Evolutionary conservation across 2,797 vertebrate genomes (phyloP), one percentile per base, ranked within the genome.

Genomic region (Hyperoplus immaculatus): DNA sequence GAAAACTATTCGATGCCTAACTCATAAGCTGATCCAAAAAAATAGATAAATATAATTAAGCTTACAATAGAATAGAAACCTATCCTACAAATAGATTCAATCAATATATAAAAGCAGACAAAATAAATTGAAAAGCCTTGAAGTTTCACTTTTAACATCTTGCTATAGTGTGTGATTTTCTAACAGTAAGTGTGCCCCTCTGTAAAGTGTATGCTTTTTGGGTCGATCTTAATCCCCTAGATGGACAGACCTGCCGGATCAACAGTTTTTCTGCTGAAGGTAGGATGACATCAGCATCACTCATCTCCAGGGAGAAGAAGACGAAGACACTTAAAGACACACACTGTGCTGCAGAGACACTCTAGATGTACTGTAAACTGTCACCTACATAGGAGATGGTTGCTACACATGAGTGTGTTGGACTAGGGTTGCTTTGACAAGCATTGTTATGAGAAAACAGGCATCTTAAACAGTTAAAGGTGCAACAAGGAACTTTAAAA

Each of bases 251-350:
- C 14, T 42, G 43, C 57, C 36, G 36, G 29, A 69, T 61, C 55
- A 66, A 67, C 41, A 53, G n/a, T 41, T 74, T 80, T 59, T 29
- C 50, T 64, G 49, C 41, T 54, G 71, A 46, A 55, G 57, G 41
- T 64, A 45, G 50, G 59, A 18, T 57, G 66, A 61, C 77, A 73
- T 74, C 60, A 10, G 63, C 62, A 87, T 88, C 70, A 56, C 66
- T 88, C 73, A 80, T 78, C 47, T 75, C 21, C 51, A 51, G 59
- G 63, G 64, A 63, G 50, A 16, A 60, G 64, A 47, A 21, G 47
- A 66, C 59, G 29, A 29, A 29, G 3, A 29, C 29, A 42, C 56
- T 70, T 56, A 82, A 66, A 81, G 77, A 75, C 53, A 56, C 45
- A 39, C 46, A 6, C 29, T 43, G 54, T 84, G 60, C 69, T 69